A percentile compares a stretch with the other conserved stretches of the same genome.
Evolutionary conservation across 2,888 invertebrate species (phyloP).

Genomic region (Hipparchia semele): DNA sequence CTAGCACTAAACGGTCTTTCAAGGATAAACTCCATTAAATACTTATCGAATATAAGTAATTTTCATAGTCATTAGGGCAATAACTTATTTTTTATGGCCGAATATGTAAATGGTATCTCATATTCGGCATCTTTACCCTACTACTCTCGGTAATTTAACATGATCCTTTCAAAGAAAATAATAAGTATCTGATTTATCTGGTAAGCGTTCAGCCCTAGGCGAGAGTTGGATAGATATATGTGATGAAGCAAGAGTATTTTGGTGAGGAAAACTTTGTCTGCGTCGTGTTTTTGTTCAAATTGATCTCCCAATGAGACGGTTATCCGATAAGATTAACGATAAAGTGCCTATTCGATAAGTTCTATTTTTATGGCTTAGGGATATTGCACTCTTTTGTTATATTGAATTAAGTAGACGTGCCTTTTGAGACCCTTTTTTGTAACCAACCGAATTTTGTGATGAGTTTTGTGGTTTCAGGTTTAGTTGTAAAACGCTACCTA

Average conservation of each 20-base stretch:
- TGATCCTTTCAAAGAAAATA: background rate
- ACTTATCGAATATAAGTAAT: no score
- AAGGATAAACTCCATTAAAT: no score
- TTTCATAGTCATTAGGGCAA: no score
- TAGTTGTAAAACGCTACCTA: no score
- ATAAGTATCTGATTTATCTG: background rate
- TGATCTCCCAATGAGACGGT: slow-evolving; percentile 12
- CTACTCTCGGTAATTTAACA: background rate
- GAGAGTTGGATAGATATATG: slow-evolving; percentile 33
- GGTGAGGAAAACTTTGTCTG: slow-evolving; percentile 17
- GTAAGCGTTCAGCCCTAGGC: slow-evolving; percentile 9
- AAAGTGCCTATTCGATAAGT: slow-evolving; percentile 10
- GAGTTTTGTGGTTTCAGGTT: no score
- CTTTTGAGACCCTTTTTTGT: background rate
- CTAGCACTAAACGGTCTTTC: no score
- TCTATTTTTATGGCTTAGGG: slow-evolving; percentile 10
- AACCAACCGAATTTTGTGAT: no score
- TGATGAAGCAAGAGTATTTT: slow-evolving; percentile 26
- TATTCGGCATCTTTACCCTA: no score
- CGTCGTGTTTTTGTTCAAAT: slow-evolving; percentile 24
- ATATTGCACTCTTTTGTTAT: background rate
- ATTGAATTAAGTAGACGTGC: background rate
- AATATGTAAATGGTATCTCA: no score
- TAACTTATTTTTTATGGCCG: no score
- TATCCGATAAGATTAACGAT: slow-evolving; percentile 16